Percentiles rank a stretch among this genome's conserved stretches.
Conservation (phyloP, 2,797 vertebrate genomes). For the Chloroceryle amazona region DNA sequence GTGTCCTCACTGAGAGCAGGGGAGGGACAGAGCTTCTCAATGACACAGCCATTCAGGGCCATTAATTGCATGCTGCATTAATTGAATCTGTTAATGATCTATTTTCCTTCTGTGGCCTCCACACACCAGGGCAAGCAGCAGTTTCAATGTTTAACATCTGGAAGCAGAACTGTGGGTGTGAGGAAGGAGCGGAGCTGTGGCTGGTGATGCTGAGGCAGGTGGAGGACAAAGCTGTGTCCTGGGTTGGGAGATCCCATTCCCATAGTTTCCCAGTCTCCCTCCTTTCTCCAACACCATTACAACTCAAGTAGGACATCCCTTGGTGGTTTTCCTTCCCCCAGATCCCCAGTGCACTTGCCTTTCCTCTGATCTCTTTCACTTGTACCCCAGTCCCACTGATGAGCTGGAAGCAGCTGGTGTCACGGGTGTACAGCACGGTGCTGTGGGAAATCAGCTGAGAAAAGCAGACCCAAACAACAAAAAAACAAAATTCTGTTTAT, state of each 20-base stretch:
- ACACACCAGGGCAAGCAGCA: fast-evolving
- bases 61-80: background rate
- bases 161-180: background rate
- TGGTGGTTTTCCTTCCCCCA: background rate
- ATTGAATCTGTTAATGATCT: background rate
- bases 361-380: background rate
- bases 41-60: background rate
- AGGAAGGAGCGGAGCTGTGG: background rate
- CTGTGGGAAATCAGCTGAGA: background rate
- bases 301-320: fast-evolving
- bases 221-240: background rate
- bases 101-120: background rate
- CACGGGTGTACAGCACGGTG: fast-evolving
- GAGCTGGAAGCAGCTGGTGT: background rate
- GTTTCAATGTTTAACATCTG: background rate
- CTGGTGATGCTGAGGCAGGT: background rate
- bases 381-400: fast-evolving
- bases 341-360: background rate
- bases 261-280: background rate
- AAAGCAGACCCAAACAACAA: background rate
- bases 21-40: background rate
- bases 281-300: background rate
- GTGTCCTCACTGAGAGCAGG: background rate
- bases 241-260: background rate
- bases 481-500: background rate